Percentiles rank a stretch among this genome's conserved stretches.
phyloP scores from a whole-genome alignment of 2,113 vertebrate genomes.

The Urocynchramus pylzowi region DNA sequence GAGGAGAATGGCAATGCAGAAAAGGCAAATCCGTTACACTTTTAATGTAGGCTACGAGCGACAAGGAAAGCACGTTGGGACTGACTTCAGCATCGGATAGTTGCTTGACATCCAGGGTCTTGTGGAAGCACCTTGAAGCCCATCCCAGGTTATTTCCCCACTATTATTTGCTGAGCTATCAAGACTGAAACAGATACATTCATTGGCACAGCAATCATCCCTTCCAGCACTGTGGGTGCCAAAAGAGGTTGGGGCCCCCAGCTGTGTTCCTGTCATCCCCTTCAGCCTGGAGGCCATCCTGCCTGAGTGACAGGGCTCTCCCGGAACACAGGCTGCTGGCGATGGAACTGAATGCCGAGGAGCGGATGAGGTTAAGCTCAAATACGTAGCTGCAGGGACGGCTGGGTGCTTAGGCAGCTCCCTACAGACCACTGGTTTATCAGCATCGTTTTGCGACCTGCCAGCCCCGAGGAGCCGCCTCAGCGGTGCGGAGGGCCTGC shows the following conservation, averaged over 20 bases:
- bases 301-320: accelerated
- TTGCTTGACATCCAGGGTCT: background rate
- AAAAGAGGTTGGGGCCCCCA: accelerated
- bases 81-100: accelerated
- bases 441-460: accelerated
- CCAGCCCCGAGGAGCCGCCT: background rate
- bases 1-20: background rate
- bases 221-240: accelerated
- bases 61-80: background rate
- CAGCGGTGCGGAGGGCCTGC: accelerated
- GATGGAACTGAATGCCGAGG: accelerated
- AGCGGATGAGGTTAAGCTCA: accelerated
- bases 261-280: accelerated
- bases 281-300: background rate
- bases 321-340: background rate
- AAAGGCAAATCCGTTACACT: background rate
- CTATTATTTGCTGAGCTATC: background rate
- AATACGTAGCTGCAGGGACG: accelerated
- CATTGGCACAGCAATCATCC: accelerated
- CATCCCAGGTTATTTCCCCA: background rate
- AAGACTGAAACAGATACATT: background rate
- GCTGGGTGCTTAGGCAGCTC: background rate
- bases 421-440: background rate
- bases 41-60: accelerated
- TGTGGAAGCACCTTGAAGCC: background rate